Evolutionary conservation across 2,113 vertebrate species (phyloP).

Genomic region (Tenebrosternarchus preto): DNA sequence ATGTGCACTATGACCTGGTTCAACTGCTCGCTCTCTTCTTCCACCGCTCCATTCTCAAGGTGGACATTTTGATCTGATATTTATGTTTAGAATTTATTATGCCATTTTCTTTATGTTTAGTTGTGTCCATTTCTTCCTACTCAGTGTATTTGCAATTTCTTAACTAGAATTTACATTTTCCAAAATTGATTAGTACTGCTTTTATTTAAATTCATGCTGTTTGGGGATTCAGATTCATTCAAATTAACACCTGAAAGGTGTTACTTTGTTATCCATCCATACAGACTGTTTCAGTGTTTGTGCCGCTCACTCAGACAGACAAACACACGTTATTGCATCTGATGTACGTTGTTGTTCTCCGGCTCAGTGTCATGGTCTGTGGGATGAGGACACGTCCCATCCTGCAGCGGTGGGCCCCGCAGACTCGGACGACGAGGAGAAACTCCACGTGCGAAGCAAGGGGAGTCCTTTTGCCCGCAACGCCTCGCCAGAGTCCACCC

Average conservation of each 20-base stretch:
- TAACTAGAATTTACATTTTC: no score
- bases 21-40: constrained; percentile 91
- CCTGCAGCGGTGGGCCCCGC: constrained; percentile 48
- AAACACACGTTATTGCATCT: background rate
- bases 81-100: background rate
- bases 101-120: no score
- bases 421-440: constrained; percentile 69
- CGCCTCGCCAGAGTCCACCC: constrained; percentile 69
- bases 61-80: constrained; percentile 54
- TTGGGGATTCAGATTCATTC: no score
- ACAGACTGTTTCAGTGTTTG: background rate
- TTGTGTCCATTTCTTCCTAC: no score
- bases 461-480: constrained; percentile 8
- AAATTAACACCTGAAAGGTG: no score
- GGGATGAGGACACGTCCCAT: constrained; percentile 83
- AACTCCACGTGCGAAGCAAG: constrained; percentile 62
- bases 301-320: background rate
- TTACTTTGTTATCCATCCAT: background rate
- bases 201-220: no score
- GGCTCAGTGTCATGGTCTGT: constrained; percentile 88
- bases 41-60: constrained; percentile 91
- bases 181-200: no score
- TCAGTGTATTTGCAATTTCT: no score
- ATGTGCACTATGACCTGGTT: constrained; percentile 90
- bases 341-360: background rate